Percentiles rank a stretch among this genome's conserved stretches.
These are phyloP conservation scores for Etheostoma nigrum DNA, from an alignment of 2,797 vertebrate species.

Conservation along the genomic window DNA sequence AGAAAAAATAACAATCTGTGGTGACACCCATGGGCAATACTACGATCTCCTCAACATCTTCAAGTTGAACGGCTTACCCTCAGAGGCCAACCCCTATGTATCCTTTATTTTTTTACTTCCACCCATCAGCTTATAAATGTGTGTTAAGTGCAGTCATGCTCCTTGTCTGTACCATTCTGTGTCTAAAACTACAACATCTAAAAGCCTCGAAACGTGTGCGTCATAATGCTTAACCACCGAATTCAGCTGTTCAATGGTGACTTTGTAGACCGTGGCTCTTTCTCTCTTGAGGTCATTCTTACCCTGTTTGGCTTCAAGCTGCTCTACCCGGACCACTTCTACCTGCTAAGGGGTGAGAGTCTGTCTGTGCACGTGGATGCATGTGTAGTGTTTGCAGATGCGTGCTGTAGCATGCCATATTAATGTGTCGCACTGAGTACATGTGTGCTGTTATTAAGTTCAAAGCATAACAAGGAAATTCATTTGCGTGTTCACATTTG, in stretches of 20 bases:
- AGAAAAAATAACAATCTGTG: slow-evolving; percentile 94
- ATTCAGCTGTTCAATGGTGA: slow-evolving; percentile 95
- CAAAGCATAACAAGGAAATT: slow-evolving; percentile 1
- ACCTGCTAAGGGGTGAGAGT: slow-evolving; percentile 90
- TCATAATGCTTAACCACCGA: slow-evolving; percentile 65
- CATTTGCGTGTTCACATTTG: neutral
- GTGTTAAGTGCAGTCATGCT: neutral
- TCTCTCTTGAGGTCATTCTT: slow-evolving; percentile 96
- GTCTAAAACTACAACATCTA: neutral
- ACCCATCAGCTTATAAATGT: neutral
- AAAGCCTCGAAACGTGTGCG: slow-evolving; percentile 21
- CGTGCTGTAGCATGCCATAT: neutral
- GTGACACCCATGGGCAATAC: slow-evolving; percentile 95
- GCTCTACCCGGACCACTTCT: slow-evolving; percentile 92
- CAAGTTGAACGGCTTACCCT: slow-evolving; percentile 93
- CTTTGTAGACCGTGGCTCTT: slow-evolving; percentile 96
- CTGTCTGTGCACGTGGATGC: neutral
- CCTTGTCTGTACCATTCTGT: slow-evolving; percentile 15
- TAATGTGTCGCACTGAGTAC: neutral
- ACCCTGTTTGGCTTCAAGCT: slow-evolving; percentile 97
- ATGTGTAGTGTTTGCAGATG: neutral
- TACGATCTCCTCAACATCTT: slow-evolving; percentile 97
- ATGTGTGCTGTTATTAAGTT: neutral
- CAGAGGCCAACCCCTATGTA: slow-evolving; percentile 93
- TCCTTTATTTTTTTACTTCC: slow-evolving; percentile 81